phyloP scores from a whole-genome alignment of 2,888 invertebrate genomes.

The Dyspetes luteomarginatus region DNA sequence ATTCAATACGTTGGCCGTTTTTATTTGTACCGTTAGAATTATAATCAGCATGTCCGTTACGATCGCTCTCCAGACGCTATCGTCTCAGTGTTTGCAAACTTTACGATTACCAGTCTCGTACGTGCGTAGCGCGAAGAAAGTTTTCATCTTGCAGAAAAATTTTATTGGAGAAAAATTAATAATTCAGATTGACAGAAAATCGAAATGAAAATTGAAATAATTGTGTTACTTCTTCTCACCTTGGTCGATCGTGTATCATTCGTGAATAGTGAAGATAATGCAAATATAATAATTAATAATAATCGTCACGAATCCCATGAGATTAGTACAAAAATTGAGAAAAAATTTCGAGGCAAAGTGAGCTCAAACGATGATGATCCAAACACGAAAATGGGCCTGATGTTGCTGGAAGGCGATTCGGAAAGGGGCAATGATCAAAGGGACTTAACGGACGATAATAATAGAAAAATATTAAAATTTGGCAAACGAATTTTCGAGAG shows the following conservation, averaged over 20 bases:
- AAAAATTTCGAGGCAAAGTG: background rate
- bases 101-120: slow-evolving; percentile 28
- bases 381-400: slow-evolving; percentile 20
- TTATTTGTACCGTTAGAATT: slow-evolving; percentile 29
- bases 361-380: background rate
- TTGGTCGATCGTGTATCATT: background rate
- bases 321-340: background rate
- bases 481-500: slow-evolving; percentile 44
- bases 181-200: background rate
- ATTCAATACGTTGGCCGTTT: slow-evolving; percentile 1
- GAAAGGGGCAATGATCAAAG: slow-evolving; percentile 41
- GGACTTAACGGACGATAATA: slow-evolving; percentile 46
- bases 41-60: slow-evolving; percentile 30
- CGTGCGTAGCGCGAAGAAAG: slow-evolving; percentile 35
- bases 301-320: background rate
- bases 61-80: background rate
- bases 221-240: background rate
- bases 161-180: background rate
- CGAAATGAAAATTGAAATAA: slow-evolving; percentile 30
- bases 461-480: slow-evolving; percentile 44
- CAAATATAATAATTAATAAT: background rate
- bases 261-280: background rate
- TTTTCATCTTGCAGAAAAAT: slow-evolving; percentile 23
- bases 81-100: slow-evolving; percentile 27
- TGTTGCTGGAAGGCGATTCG: slow-evolving; percentile 46